phyloP scores from a whole-genome alignment of 2,113 vertebrate genomes.

The Heterochromis multidens region DNA sequence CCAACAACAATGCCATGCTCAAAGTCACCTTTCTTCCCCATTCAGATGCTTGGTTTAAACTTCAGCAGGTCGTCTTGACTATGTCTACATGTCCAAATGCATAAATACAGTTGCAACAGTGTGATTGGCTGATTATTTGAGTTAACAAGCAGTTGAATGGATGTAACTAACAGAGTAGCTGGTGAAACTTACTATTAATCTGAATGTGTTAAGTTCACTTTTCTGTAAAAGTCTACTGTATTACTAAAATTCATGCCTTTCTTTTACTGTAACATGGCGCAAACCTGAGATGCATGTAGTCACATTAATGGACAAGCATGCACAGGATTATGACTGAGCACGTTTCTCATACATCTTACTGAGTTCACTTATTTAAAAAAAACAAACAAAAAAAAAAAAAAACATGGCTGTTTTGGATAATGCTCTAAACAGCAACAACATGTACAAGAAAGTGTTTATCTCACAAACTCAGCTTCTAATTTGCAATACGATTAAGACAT shows the following conservation, averaged over 20 bases:
- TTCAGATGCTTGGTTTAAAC: not conserved
- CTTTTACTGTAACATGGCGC: not conserved
- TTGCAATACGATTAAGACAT: not conserved
- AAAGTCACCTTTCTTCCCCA: not conserved
- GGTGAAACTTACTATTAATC: not conserved
- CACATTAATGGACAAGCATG: not conserved
- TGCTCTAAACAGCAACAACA: not conserved
- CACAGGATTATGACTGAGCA: not conserved
- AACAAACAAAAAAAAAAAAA: rapidly evolving
- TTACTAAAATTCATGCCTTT: not conserved
- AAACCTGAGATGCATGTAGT: not conserved
- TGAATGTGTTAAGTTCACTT: not conserved
- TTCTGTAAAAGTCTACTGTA: not conserved
- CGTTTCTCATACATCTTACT: rapidly evolving
- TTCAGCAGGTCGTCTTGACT: not conserved
- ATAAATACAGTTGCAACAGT: too few relatives aligned
- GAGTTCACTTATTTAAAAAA: not conserved
- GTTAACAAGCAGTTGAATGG: not conserved
- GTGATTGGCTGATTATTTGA: not conserved
- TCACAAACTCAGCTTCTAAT: not conserved
- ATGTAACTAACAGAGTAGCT: not conserved
- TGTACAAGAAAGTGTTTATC: not conserved
- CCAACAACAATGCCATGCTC: not conserved
- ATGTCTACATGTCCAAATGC: not conserved
- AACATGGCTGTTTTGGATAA: not conserved